Base-by-base conservation (phyloP, 2,113 vertebrate species). In the Ictidomys tridecemlineatus region DNA sequence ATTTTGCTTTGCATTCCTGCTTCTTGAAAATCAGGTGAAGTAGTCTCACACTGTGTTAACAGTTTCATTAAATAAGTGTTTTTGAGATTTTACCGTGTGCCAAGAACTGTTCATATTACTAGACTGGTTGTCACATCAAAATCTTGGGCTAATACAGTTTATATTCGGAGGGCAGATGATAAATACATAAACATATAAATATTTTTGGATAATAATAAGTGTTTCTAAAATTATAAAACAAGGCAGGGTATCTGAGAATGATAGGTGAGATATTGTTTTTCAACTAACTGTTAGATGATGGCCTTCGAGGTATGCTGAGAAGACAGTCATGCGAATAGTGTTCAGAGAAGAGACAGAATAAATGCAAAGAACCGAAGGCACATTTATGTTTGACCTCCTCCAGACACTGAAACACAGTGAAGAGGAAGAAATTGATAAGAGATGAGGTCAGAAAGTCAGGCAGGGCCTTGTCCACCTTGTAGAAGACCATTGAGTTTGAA, bases 21-120 rank as follows among this genome's bases (percentile, higher is more conserved):
- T 82, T 72, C 61, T 45, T 32, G n/a, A 39, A 82, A 89, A 39
- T 11, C 53, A 42, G 17, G 12, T 82, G 34, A 74, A 24, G 51
- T 63, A 20, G 4, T 90, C 51, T 69, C 77, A 24, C 48, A 77
- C 85, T 85, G 16, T 93, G 8, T 45, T 45, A 51, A 14, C 58
- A 37, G 26, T 77, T 90, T 94, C 87, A 61, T 51, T 61, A 83
- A 84, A 51, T 28, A 76, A 74, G 56, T 58, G 73, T n/a, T 92
- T 45, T 78, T 96, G 53, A 61, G 1, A 63, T 28, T 13, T 88
- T 65, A 53, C 5, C 77, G 32, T 42, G 30, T 78, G 20, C 42
- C 42, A 74, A 73, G 5, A 96, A 14, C n/a, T 37, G 3, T 70
- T 70, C 18, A 30, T 79, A 78, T 86, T 63, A 39, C 28, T 80